These are phyloP conservation scores for Arothron firmamentum DNA, from an alignment of 2,113 vertebrate genomes.

Conservation along the genomic window DNA sequence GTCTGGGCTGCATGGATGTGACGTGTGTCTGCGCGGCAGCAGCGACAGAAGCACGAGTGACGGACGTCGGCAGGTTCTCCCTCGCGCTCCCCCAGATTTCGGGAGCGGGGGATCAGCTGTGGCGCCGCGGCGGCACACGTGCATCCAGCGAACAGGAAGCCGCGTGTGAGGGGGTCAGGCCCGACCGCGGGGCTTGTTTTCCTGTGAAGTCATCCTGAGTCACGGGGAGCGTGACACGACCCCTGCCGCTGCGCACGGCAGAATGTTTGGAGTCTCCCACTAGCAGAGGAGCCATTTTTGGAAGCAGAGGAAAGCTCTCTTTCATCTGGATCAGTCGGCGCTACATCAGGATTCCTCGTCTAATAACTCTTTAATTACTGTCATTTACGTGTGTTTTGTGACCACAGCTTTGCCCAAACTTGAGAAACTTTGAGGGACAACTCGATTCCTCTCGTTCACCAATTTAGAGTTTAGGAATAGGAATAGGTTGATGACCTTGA, in stretches of 20 bases:
- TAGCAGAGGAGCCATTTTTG: slow-evolving; percentile 7
- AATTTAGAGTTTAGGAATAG: too few species aligned
- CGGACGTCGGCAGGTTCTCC: slow-evolving; percentile 11
- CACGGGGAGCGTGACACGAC: slow-evolving; percentile 38
- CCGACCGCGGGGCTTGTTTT: slow-evolving; percentile 52
- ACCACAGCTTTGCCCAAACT: too few species aligned
- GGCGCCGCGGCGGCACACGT: slow-evolving; percentile 25
- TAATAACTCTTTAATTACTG: slow-evolving; percentile 28
- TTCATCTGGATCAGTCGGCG: not conserved
- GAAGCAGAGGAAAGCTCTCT: not conserved
- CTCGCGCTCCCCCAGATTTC: slow-evolving; percentile 6
- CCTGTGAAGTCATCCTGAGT: slow-evolving; percentile 60
- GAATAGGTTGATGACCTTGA: too few species aligned
- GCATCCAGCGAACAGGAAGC: slow-evolving; percentile 22
- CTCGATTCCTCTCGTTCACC: too few species aligned
- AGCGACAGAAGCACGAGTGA: not conserved
- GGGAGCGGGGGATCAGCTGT: slow-evolving; percentile 9
- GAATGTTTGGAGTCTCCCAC: slow-evolving; percentile 25
- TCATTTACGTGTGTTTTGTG: too few species aligned
- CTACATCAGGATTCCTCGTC: not conserved
- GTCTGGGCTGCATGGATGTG: too few species aligned
- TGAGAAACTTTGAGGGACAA: too few species aligned
- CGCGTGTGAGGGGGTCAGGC: slow-evolving; percentile 39
- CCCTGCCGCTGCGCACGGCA: slow-evolving; percentile 9
- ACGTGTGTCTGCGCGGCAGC: not conserved